Evolutionary conservation across 92 coral and sea anemone species (phyloP), one percentile per base, ranked within the genome.

Genomic region (Zoanthus solanderi): DNA sequence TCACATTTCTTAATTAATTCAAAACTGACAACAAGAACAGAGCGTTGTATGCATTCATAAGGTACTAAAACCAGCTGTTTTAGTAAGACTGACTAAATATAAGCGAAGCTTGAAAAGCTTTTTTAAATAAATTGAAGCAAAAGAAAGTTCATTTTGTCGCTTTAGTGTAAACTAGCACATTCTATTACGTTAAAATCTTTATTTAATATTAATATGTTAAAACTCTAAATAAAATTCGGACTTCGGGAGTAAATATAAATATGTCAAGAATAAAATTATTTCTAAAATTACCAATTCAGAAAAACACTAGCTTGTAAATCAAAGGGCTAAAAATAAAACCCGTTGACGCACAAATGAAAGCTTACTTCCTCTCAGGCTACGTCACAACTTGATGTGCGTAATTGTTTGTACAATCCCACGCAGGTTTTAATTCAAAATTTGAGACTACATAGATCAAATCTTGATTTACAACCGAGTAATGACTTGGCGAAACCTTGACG

Each of bases 291-390:
- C 72, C 46, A 79, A 60, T 60, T 48, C 9, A 28, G 16, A 81
- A 44, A 13, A 0, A 66, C 16, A 23, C 45, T 72, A 73, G 58
- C 46, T 11, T 45, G 60, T 16, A 81, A 81, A 66, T 66, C 46
- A 65, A 50, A 28, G 14, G 60, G 17, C 85, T 81, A 81, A 81
- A 81, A 81, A 81, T 81, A 81, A 57, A n/a, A 13, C 7, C 17
- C n/a, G 11, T 10, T 81, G 85, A 81, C 85, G 85, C 76, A 81
- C 75, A 28, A 76, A 29, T 16, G 14, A 30, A 44, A 29, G 45
- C 5, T 17, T 81, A 23, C 37, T 81, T 65, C 74, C 85, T 63
- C 12, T 46, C 14, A 9, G 10, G 17, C 12, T 1, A 66, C 85
- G 85, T 81, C 85, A 81, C 12, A 31, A 7, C 17, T 13, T 68